Conservation (phyloP, 2,113 vertebrate genomes). For the Triplophysa siluroides region DNA sequence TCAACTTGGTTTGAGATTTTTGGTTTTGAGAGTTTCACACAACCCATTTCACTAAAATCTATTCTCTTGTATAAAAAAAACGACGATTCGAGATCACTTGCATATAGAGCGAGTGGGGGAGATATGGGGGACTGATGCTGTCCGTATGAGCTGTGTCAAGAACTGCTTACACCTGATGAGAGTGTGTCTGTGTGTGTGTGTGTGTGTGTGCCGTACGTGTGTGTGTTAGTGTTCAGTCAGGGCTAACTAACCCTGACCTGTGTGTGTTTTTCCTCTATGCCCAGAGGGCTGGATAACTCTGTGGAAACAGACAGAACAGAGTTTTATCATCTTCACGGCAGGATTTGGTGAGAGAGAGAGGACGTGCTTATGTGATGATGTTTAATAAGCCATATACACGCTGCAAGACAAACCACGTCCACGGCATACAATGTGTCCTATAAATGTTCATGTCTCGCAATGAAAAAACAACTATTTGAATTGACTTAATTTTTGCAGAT, state of each 20-base stretch:
- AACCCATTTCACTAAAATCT: no score
- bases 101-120: no score
- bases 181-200: background rate
- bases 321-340: slow-evolving; percentile 54
- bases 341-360: slow-evolving; percentile 57
- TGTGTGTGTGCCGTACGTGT: background rate
- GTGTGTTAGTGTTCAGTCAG: background rate
- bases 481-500: no score
- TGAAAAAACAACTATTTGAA: no score
- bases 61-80: no score
- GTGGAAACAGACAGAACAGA: slow-evolving; percentile 40
- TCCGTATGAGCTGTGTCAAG: background rate
- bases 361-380: slow-evolving; percentile 29
- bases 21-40: background rate
- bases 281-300: slow-evolving; percentile 41
- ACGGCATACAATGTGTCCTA: background rate
- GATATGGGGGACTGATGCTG: background rate
- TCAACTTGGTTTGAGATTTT: no score
- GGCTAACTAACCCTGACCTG: background rate
- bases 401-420: slow-evolving; percentile 31
- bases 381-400: background rate
- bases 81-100: no score
- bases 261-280: slow-evolving; percentile 15
- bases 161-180: background rate
- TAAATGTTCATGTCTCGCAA: background rate